Conservation (phyloP, 2,888 invertebrate species). For the Eudasyphora cyanicolor region DNA sequence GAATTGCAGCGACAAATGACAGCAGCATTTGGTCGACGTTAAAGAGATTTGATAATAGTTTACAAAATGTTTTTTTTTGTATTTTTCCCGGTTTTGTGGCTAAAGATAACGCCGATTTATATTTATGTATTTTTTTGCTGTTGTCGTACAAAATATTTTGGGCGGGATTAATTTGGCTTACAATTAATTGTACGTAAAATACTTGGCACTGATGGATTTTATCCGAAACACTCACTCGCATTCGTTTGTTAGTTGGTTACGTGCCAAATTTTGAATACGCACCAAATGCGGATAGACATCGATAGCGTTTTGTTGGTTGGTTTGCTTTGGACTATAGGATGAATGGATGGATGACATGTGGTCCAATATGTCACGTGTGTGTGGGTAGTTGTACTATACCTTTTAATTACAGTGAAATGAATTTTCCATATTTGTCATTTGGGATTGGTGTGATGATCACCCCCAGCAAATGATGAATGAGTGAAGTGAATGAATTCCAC, state of each 20-base stretch:
- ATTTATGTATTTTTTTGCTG: not conserved
- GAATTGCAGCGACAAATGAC: not conserved
- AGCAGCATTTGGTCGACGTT: not conserved
- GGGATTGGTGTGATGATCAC: not conserved
- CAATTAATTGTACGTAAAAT: not conserved
- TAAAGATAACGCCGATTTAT: not conserved
- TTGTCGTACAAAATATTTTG: not conserved
- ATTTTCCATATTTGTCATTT: not conserved
- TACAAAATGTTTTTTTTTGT: slow-evolving; percentile 12
- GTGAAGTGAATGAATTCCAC: not conserved
- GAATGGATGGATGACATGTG: no score
- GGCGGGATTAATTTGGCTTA: slow-evolving; percentile 10
- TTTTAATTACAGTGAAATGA: not conserved
- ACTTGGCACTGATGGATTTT: not conserved
- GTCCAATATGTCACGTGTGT: not conserved
- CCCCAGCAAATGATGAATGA: not conserved
- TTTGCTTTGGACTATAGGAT: no score
- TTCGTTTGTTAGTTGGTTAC: not conserved
- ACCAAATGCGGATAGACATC: no score
- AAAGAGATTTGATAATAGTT: slow-evolving; percentile 8
- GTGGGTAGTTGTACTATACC: not conserved
- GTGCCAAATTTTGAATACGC: no score
- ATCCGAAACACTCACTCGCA: not conserved
- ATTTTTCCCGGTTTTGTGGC: not conserved
- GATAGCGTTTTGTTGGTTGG: not conserved